A percentile compares a stretch with the other conserved stretches of the same genome.
Evolutionary conservation across 1,140 invertebrate species (phyloP).

Genomic region (Rhyzopertha dominica): DNA sequence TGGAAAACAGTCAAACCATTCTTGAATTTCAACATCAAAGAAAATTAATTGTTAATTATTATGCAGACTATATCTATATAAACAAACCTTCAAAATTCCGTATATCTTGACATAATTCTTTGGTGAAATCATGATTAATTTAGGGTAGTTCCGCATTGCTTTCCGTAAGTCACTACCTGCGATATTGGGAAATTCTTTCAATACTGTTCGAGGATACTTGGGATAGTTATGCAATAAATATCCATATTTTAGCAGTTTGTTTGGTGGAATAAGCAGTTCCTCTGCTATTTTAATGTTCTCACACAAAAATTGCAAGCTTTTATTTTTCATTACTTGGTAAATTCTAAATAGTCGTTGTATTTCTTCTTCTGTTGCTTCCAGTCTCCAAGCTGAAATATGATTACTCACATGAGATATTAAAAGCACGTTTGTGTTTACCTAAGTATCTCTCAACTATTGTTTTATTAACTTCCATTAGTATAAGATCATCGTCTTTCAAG

Average conservation of each 20-base stretch:
- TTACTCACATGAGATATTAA: neutral
- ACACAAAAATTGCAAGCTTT: slow-evolving; percentile 48
- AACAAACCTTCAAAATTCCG: slow-evolving; percentile 41
- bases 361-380: slow-evolving; percentile 47
- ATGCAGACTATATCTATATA: neutral
- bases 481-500: slow-evolving; percentile 1
- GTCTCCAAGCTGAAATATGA: slow-evolving; percentile 39
- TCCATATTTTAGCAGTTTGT: slow-evolving; percentile 49
- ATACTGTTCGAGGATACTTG: slow-evolving; percentile 46
- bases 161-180: slow-evolving; percentile 47
- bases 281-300: slow-evolving; percentile 46
- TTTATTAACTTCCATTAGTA: neutral
- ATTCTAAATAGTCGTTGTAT: slow-evolving; percentile 45
- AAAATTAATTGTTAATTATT: neutral
- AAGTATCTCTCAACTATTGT: slow-evolving; percentile 7
- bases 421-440: neutral
- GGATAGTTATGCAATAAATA: slow-evolving; percentile 48
- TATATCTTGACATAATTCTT: slow-evolving; percentile 45
- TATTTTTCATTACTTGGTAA: slow-evolving; percentile 48
- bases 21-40: slow-evolving; percentile 19
- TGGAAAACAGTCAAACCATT: no score
- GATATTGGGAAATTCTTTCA: slow-evolving; percentile 45
- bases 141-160: slow-evolving; percentile 47
- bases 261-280: slow-evolving; percentile 27
- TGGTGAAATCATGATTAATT: slow-evolving; percentile 45